Percentiles rank a stretch among this genome's conserved stretches.
Conservation (phyloP, 2,888 invertebrate species). For the Heteromurus nitidus region DNA sequence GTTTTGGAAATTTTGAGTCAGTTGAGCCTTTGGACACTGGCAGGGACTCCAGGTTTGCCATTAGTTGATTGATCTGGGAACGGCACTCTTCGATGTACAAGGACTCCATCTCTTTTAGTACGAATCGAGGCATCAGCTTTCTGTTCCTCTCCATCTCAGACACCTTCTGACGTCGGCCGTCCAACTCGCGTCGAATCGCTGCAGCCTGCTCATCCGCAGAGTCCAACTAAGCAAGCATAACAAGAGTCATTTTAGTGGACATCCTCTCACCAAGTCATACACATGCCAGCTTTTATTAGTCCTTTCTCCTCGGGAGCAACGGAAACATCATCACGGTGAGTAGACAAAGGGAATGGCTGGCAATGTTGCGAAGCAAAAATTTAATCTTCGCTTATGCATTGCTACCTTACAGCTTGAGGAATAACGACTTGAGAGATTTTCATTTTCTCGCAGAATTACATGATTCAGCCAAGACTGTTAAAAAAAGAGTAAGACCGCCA, state of each 20-base stretch:
- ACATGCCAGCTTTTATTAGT: not conserved
- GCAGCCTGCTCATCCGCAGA: conserved; percentile 99
- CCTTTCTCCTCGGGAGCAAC: not conserved
- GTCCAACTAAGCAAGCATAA: conserved; percentile 86
- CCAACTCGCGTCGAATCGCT: conserved; percentile 97
- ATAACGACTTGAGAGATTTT: not conserved
- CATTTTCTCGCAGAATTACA: conserved; percentile 2
- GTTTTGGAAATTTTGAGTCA: conserved; percentile 97
- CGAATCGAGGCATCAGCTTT: conserved; percentile 98
- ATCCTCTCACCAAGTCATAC: not conserved
- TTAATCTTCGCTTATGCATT: not conserved
- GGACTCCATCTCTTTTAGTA: conserved; percentile 99
- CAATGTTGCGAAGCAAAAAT: not conserved
- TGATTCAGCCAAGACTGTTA: conserved; percentile 24
- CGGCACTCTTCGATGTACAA: conserved; percentile 99
- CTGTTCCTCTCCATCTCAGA: conserved; percentile 98
- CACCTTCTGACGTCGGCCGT: conserved; percentile 97
- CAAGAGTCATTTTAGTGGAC: not conserved
- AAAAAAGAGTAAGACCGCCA: conserved; percentile 14
- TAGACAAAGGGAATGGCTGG: not conserved
- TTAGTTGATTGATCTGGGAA: conserved; percentile 97
- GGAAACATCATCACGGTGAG: not conserved
- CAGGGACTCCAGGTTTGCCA: conserved; percentile 98
- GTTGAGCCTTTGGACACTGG: conserved; percentile 99
- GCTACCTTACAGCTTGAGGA: not conserved